Base-by-base conservation (phyloP, 2,797 vertebrate species). In the Falco cherrug region DNA sequence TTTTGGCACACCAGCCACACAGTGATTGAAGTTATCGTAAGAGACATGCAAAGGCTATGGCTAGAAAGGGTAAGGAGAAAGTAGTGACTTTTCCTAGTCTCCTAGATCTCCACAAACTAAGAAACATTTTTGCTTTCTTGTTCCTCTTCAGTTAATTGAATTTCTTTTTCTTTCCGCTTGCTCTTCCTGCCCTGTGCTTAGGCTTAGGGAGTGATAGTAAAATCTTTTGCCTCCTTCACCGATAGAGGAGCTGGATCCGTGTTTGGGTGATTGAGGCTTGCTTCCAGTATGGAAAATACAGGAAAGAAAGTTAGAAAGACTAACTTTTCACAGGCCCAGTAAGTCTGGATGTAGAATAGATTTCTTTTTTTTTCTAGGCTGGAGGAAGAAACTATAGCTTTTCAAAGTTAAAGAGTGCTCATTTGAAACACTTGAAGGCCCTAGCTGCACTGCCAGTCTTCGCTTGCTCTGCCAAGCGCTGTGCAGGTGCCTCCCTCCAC, bases 401-500 rank as follows among this genome's bases (percentile, higher is more conserved):
- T 89, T 47, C 15, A 43, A 60, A 89, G 10, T 54, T 82, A 85
- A 85, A 47, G n/a, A 74, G 37, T 0, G 1, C 12, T 60, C 14
- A 47, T 39, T 54, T 56, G 13, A 45, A 70, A 74, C 64, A 17
- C 26, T 13, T 63, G 37, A 84, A 79, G 16, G 25, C 20, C 37
- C 31, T 69, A 73, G 17, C 41, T 74, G 43, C 15, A 1, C 25
- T 57, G 0, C 7, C 11, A 12, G 24, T 41, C 31, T 70, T 76
- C 35, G 28, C 20, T 43, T 74, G 33, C 43, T 51, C 19, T 74
- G 28, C 54, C 31, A 33, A 10, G 28, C 15, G 14, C 25, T 16
- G 12, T 4, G 7, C 0, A 2, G 12, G 10, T 75, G 37, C 10
- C 18, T 88, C 6, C 10, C 16, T 20, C 6, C 0, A 10, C 7